Percentiles rank a stretch among this genome's conserved stretches.
phyloP scores from a whole-genome alignment of 2,888 invertebrate genomes.

The Chaitophorus viminalis region DNA sequence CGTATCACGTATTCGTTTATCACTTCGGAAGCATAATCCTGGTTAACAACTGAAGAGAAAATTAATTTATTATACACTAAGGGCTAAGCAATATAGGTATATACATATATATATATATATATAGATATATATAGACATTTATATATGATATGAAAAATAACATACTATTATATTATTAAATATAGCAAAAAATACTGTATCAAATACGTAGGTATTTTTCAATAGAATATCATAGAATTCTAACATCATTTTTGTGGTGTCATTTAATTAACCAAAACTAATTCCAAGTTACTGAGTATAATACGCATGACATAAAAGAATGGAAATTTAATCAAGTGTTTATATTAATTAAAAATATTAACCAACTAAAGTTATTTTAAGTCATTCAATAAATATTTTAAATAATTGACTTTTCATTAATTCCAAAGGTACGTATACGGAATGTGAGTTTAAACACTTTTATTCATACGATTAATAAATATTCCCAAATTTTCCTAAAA shows the following conservation, averaged over 20 bases:
- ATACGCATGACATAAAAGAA: neutral
- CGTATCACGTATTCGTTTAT: slow-evolving; percentile 79
- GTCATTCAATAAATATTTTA: neutral
- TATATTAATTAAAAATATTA: neutral
- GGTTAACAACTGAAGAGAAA: slow-evolving; percentile 74
- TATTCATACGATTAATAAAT: neutral
- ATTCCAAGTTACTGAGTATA: neutral
- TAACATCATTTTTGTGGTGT: neutral
- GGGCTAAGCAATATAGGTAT: slow-evolving; percentile 2
- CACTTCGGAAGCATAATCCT: slow-evolving; percentile 78
- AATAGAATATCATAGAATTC: neutral
- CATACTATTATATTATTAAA: too few species aligned
- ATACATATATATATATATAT: too few species aligned
- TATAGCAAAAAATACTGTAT: too few species aligned
- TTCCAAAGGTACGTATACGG: slow-evolving; percentile 38
- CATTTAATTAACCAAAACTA: too few species aligned
- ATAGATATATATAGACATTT: neutral
- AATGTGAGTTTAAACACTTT: slow-evolving; percentile 6
- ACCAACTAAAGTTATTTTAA: neutral
- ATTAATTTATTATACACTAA: neutral
- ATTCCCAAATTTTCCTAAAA: neutral
- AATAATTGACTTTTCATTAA: neutral
- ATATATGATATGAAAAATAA: neutral
- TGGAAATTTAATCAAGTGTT: neutral
- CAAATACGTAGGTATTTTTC: too few species aligned